phyloP scores from a whole-genome alignment of 2,888 invertebrate species.

The Sminthurides aquaticus region DNA sequence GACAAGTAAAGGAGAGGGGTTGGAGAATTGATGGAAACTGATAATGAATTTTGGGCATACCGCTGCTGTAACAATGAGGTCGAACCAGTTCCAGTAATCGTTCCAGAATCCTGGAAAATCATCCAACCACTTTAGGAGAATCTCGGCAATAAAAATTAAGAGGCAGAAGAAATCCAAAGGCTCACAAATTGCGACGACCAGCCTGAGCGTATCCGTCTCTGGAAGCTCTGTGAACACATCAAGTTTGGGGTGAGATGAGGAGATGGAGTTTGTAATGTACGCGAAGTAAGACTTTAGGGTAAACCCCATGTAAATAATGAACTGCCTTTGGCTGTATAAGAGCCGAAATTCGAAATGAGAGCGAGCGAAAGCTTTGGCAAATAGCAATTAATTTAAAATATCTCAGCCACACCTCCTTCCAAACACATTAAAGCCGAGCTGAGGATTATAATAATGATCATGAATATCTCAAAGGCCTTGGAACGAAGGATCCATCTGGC shows the following conservation, averaged over 20 bases:
- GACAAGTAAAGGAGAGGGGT: no score
- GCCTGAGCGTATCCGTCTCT: neutral
- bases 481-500: conserved; percentile 39
- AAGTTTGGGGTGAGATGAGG: neutral
- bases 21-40: no score
- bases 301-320: no score
- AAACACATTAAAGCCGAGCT: conserved; percentile 33
- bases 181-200: neutral
- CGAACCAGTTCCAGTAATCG: conserved; percentile 39
- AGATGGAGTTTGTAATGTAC: no score
- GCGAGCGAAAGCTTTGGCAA: neutral
- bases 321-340: neutral
- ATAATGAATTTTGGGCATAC: conserved; percentile 13
- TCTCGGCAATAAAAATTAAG: conserved; percentile 36
- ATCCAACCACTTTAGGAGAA: conserved; percentile 38
- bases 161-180: conserved; percentile 36
- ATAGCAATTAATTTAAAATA: neutral
- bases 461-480: conserved; percentile 23
- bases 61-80: conserved; percentile 30
- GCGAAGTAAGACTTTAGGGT: no score
- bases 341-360: neutral
- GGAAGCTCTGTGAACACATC: neutral
- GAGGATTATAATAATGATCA: conserved; percentile 35
- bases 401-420: conserved; percentile 23
- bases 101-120: conserved; percentile 36